A percentile compares a stretch with the other conserved stretches of the same genome.
Conservation (phyloP, 2,113 vertebrate genomes). For the Archocentrus centrarchus region DNA sequence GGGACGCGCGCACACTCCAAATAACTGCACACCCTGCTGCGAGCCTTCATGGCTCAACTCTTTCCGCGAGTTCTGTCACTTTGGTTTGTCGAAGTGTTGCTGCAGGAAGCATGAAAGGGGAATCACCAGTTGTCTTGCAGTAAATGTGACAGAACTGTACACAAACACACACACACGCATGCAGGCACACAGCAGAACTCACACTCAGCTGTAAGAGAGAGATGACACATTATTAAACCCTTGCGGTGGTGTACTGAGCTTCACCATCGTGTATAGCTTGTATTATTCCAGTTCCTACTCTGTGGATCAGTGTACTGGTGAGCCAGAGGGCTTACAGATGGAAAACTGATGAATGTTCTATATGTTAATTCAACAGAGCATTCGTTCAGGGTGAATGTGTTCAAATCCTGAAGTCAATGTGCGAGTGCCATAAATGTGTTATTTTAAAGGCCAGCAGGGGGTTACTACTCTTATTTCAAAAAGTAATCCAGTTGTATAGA, state of each 20-base stretch:
- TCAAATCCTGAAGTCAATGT: neutral
- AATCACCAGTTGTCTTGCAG: conserved; percentile 35
- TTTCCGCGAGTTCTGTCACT: conserved; percentile 39
- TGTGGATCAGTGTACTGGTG: conserved; percentile 40
- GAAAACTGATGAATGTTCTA: neutral
- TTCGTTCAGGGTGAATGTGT: neutral
- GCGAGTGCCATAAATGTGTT: neutral
- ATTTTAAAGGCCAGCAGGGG: neutral
- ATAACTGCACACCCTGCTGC: neutral
- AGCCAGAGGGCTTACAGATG: neutral
- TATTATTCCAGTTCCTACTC: conserved; percentile 39
- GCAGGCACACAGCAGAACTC: conserved; percentile 3
- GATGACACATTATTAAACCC: conserved; percentile 64
- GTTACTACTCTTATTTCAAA: neutral
- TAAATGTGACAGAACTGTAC: conserved; percentile 41
- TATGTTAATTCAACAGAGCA: neutral
- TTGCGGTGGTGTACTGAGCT: conserved; percentile 34
- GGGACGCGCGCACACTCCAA: neutral
- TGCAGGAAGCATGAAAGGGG: conserved; percentile 34
- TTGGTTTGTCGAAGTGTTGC: conserved; percentile 45
- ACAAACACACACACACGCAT: neutral
- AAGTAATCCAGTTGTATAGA: neutral
- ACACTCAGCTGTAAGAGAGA: conserved; percentile 40
- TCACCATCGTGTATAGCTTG: conserved; percentile 35
- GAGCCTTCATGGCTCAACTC: conserved; percentile 21